Conservation (phyloP, 2,113 vertebrate genomes). For the Orthonyx spaldingii region DNA sequence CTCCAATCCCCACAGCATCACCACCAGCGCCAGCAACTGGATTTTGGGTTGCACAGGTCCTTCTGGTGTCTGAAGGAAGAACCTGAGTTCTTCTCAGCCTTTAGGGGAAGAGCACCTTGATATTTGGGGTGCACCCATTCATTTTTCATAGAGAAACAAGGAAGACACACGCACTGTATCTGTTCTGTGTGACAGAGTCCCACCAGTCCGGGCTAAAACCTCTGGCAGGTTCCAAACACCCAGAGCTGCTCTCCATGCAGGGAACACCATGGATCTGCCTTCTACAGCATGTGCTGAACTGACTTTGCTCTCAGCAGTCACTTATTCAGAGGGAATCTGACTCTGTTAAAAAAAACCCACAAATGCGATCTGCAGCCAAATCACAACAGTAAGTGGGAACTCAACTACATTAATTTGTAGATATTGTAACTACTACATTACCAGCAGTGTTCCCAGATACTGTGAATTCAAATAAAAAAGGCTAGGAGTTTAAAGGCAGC, state of each 20-base stretch:
- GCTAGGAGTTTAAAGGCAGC: slow-evolving; percentile 11
- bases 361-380: neutral
- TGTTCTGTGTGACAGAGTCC: neutral
- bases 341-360: neutral
- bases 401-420: neutral
- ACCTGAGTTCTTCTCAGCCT: neutral
- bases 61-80: neutral
- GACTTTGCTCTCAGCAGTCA: neutral
- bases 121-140: neutral
- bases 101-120: neutral
- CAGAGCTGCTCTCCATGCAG: neutral
- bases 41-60: neutral
- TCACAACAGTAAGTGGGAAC: neutral
- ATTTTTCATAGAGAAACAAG: neutral
- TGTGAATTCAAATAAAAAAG: neutral
- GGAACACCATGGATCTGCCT: neutral
- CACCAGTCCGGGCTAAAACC: neutral
- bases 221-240: neutral
- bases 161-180: fast-evolving
- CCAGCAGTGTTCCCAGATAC: neutral
- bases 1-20: neutral
- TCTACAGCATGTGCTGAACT: neutral
- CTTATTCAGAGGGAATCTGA: neutral
- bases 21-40: neutral
- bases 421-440: neutral